Evolutionary conservation across 2,888 invertebrate genomes (phyloP).

Genomic region (Erpobdella octoculata): DNA sequence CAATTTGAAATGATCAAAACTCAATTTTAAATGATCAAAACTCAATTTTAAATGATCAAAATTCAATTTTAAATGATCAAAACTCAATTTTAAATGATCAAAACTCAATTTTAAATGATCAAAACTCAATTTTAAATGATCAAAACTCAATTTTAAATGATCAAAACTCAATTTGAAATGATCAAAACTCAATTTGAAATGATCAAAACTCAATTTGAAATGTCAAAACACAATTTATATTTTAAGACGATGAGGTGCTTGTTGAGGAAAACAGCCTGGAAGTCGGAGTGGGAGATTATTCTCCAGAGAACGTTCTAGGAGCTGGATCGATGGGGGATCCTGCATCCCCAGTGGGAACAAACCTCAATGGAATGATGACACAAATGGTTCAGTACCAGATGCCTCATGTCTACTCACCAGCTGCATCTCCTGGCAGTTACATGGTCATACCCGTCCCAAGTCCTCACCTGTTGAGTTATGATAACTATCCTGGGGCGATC

Average conservation of each 20-base stretch:
- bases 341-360: neutral
- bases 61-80: no score
- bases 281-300: neutral
- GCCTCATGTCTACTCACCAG: neutral
- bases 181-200: no score
- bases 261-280: neutral
- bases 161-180: no score
- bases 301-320: neutral
- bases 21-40: no score
- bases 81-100: no score
- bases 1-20: no score
- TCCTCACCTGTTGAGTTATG: constrained; percentile 23
- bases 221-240: no score
- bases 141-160: no score
- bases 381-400: neutral
- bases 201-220: no score
- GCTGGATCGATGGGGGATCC: neutral
- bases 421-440: constrained; percentile 7
- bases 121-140: no score
- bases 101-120: no score
- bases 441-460: constrained; percentile 24
- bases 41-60: no score
- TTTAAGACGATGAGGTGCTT: neutral
- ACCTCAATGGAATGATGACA: neutral
- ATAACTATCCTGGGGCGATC: constrained; percentile 34